Percentiles rank a stretch among this genome's conserved stretches.
Evolutionary conservation across 2,888 invertebrate species (phyloP).

Genomic region (Lepidochitona cinerea): DNA sequence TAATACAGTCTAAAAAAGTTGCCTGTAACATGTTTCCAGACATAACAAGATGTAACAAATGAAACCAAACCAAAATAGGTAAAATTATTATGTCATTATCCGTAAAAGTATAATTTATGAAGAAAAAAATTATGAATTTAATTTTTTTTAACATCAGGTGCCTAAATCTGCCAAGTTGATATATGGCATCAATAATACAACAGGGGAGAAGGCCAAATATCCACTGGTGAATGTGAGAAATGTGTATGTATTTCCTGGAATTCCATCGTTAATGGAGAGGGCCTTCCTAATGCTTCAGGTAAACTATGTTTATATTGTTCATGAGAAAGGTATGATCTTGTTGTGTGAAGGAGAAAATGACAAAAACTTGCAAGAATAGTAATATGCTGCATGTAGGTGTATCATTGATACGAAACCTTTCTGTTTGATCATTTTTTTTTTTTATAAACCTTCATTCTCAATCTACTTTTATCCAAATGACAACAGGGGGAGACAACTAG

Average conservation of each 20-base stretch:
- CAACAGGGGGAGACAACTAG: no score
- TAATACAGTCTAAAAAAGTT: no score
- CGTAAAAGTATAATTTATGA: no score
- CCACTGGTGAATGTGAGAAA: slow-evolving; percentile 74
- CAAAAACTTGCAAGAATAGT: background rate
- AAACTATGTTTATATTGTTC: background rate
- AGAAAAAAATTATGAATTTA: no score
- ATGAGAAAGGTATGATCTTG: background rate
- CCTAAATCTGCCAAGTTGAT: slow-evolving; percentile 72
- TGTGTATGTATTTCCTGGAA: slow-evolving; percentile 81
- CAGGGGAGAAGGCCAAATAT: slow-evolving; percentile 72
- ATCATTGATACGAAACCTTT: no score
- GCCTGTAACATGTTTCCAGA: no score
- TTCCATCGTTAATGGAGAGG: slow-evolving; percentile 75
- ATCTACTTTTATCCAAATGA: no score
- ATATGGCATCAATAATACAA: slow-evolving; percentile 72
- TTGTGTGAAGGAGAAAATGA: background rate
- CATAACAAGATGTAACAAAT: no score
- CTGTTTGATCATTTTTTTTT: no score
- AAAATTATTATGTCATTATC: no score
- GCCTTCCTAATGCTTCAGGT: slow-evolving; percentile 71
- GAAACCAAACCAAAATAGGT: no score
- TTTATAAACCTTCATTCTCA: no score
- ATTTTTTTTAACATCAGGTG: slow-evolving; percentile 60
- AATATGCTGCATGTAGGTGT: background rate